Evolutionary conservation across 2,113 vertebrate species (phyloP).

Genomic region (Todiramphus chloris): DNA sequence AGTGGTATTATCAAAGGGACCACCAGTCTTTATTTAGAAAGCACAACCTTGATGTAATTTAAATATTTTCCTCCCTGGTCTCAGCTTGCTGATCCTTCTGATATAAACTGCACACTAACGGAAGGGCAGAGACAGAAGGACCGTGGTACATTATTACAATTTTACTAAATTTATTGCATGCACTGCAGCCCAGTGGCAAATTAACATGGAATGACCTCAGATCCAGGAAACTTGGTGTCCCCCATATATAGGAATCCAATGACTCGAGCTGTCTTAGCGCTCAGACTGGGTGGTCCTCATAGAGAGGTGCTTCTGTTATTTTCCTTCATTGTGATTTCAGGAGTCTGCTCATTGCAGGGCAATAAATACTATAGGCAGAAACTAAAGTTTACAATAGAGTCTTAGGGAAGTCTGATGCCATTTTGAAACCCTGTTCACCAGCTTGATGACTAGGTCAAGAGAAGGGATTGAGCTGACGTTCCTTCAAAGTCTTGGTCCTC

Average conservation of each 20-base stretch:
- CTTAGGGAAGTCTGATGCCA: neutral
- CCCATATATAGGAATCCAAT: neutral
- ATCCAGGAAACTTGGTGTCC: neutral
- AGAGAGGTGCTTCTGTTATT: neutral
- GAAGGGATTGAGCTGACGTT: neutral
- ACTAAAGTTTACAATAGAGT: neutral
- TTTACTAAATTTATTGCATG: neutral
- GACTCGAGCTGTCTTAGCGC: neutral
- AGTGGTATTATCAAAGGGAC: constrained; percentile 17
- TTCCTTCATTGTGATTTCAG: neutral
- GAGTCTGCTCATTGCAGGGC: neutral
- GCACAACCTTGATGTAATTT: neutral
- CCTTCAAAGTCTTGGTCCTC: neutral
- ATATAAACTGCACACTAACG: neutral
- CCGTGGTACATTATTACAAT: neutral
- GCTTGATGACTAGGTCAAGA: neutral
- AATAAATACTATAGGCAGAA: neutral
- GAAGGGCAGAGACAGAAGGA: neutral
- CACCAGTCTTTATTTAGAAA: constrained; percentile 34
- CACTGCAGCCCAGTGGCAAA: neutral
- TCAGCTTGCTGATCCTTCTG: neutral
- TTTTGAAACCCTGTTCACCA: neutral
- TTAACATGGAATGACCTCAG: neutral
- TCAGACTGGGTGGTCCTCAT: neutral
- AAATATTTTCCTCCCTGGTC: neutral